Evolutionary conservation across 2,113 vertebrate genomes (phyloP), one percentile per base, ranked within the genome.

Genomic region (Poecilia latipinna): DNA sequence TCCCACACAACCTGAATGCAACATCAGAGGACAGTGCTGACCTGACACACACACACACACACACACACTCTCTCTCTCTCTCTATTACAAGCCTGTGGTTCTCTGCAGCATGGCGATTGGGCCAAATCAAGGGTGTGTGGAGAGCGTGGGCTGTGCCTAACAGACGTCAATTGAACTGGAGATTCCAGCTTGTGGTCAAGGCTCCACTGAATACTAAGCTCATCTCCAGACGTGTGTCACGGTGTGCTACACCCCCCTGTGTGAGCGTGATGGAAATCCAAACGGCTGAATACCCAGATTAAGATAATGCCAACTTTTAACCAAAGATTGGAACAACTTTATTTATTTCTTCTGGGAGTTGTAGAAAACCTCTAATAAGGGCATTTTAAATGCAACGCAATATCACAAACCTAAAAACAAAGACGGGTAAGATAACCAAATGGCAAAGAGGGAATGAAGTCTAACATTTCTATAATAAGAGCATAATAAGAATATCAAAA

Each of bases 61-160:
- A 83, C 89, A 70, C 82, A 74, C 6, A 39, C 65, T 8, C 83
- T 78, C 86, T 85, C 86, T 81, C 89, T 68, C 82, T 75, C 64
- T 22, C 24, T 42, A 82, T 89, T 90, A 91, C 85, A 72, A 86
- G 89, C 86, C 88, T 90, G 91, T 77, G 91, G 93, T 89, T 77
- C 79, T 31, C 39, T 80, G 78, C 35, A 72, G 76, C 67, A 26
- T 75, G 62, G 87, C 91, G 91, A 95, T 94, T 95, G 95, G 94
- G 60, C 87, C 74, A 90, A 73, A 79, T 74, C 37, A 91, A 93
- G 94, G 94, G 94, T 95, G 94, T 94, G 94, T 93, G 86, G 84
- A 72, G 81, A 82, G 90, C 72, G 67, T 91, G 89, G 92, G 90
- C 70, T 88, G 90, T 63, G 91, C 92, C 85, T 82, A 88, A 93